Evolutionary conservation across 2,888 invertebrate species (phyloP).

Genomic region (Harpagoxenus sublaevis): DNA sequence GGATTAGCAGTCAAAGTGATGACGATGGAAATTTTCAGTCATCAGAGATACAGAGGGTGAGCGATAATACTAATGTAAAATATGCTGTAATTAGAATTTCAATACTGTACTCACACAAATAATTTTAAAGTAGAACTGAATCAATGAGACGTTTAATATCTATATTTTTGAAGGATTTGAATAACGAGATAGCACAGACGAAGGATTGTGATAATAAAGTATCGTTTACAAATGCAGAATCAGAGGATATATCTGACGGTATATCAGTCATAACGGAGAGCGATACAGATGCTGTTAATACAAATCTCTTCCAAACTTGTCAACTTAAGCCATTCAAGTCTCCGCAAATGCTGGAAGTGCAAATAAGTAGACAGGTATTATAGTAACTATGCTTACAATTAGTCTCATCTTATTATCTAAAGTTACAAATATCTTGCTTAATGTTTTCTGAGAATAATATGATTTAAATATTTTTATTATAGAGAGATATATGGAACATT

Average conservation of each 20-base stretch:
- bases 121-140: not conserved
- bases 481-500: not conserved
- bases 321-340: not conserved
- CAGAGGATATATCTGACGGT: conserved; percentile 30
- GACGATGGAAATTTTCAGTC: not conserved
- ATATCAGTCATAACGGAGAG: conserved; percentile 37
- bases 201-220: not conserved
- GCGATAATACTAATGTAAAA: not conserved
- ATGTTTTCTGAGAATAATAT: not conserved
- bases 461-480: conserved; percentile 6
- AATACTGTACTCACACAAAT: not conserved
- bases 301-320: not conserved
- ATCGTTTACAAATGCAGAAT: not conserved
- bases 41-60: not conserved
- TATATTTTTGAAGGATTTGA: conserved; percentile 1
- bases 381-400: not conserved
- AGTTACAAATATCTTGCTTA: not conserved
- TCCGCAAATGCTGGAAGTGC: not conserved
- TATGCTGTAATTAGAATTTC: not conserved
- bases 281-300: not conserved
- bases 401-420: not conserved
- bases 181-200: not conserved
- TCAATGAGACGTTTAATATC: not conserved
- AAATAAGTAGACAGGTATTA: not conserved
- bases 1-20: not conserved